A percentile compares a stretch with the other conserved stretches of the same genome.
Conservation (phyloP, 2,113 vertebrate genomes). For the Natator depressus region DNA sequence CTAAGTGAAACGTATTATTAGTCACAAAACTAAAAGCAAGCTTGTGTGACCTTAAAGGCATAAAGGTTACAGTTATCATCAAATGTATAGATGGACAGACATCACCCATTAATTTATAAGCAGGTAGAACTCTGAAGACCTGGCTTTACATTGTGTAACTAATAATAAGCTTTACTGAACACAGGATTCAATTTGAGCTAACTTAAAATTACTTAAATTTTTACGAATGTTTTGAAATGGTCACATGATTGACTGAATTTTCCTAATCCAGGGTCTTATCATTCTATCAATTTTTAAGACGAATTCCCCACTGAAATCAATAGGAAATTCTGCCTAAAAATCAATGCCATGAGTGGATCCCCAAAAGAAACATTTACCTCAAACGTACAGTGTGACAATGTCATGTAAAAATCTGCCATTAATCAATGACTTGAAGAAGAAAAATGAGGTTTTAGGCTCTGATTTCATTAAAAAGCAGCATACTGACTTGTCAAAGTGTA, state of each 20-base stretch:
- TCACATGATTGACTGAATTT: neutral
- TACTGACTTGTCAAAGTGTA: neutral
- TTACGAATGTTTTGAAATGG: accelerated
- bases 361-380: neutral
- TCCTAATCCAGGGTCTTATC: accelerated
- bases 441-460: neutral
- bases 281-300: neutral
- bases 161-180: neutral
- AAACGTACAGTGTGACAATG: neutral
- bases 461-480: neutral
- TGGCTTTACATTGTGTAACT: accelerated
- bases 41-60: neutral
- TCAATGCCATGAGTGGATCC: neutral
- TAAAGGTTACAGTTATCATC: neutral
- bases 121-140: neutral
- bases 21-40: neutral
- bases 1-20: neutral
- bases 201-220: neutral
- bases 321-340: neutral
- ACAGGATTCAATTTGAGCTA: neutral
- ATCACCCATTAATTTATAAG: neutral
- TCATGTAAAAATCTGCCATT: neutral
- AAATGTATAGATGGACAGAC: accelerated
- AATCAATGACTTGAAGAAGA: neutral
- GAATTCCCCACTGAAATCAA: neutral